Percentiles rank a stretch among this genome's conserved stretches.
Evolutionary conservation across 2,888 invertebrate genomes (phyloP).

Genomic region (Penaeus monodon): DNA sequence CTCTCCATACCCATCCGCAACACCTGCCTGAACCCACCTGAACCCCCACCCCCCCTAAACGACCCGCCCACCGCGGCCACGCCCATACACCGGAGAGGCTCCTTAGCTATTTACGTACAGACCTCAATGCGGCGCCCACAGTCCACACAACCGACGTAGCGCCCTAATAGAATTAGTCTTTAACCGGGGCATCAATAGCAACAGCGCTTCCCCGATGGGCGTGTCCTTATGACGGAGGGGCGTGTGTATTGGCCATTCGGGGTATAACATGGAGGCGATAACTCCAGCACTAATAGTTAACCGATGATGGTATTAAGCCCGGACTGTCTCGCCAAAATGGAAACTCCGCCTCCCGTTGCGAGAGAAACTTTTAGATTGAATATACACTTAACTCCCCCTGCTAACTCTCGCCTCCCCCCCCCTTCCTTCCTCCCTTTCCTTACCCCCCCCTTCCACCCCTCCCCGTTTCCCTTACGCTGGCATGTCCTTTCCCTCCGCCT

Average conservation of each 20-base stretch:
- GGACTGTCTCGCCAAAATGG: constrained; percentile 17
- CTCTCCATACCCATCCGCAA: no score
- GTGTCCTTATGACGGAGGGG: constrained; percentile 2
- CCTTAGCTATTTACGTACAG: no score
- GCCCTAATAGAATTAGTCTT: no score
- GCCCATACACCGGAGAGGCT: not conserved
- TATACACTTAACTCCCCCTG: not conserved
- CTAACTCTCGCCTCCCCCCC: not conserved
- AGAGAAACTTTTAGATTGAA: not conserved
- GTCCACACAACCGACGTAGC: no score
- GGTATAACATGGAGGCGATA: constrained; percentile 17
- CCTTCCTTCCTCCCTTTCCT: not conserved
- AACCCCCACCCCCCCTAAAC: no score
- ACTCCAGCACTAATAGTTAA: constrained; percentile 17
- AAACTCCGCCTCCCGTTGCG: constrained; percentile 4
- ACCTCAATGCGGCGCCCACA: no score
- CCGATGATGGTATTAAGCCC: constrained; percentile 6
- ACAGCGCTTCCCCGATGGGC: no score
- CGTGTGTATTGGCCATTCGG: constrained; percentile 14
- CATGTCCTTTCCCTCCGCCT: no score
- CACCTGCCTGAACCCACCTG: no score
- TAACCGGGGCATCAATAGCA: no score
- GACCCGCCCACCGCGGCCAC: no score
- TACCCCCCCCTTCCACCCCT: not conserved
- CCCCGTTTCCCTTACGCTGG: not conserved